Base-by-base conservation (phyloP, 2,797 vertebrate genomes). In the Tenualosa thibaudeaui region DNA sequence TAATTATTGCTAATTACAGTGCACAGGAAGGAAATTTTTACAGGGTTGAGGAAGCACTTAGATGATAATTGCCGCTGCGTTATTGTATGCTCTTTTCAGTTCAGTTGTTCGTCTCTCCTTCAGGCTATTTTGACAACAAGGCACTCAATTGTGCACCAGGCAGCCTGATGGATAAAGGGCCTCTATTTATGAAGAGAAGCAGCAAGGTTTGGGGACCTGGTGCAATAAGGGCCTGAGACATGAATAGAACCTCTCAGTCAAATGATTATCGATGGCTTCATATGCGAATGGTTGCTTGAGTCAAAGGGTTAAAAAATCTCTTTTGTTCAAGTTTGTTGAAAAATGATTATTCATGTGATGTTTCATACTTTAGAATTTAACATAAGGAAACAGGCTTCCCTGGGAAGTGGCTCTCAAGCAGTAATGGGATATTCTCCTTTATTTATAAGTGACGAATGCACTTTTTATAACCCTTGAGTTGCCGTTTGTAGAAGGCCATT, bases 51-150 rank as follows among this genome's bases (percentile, higher is more conserved):
- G 50, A 58, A 81, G 83, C 83, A 81, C 82, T 84, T 83, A 3
- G 82, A 49, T 68, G 31, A 65, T 84, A 81, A 84, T 84, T 84
- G 81, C 78, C 83, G 58, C 54, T 75, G 75, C 86, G 60, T 86
- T 86, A 82, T 71, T 71, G 65, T 71, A 71, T 56, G 81, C 75
- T 84, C 78, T 62, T 82, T 84, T 82, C 56, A 24, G 37, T 37
- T 81, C 62, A 51, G 54, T 37, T 50, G 81, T 75, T 82, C 83
- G 24, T 7, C 58, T 82, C 54, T 58, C 9, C 86, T 65, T 81
- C n/a, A 58, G 19, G 22, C 31, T 26, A 24, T 68, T 15, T 81
- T 68, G 58, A 84, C 82, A 83, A 84, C 86, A 31, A 81, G 60
- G 83, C 37, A 75, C 19, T 54, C 81, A 78, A 84, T 37, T 62